phyloP scores from a whole-genome alignment of 2,113 vertebrate species.

The Nestor notabilis region DNA sequence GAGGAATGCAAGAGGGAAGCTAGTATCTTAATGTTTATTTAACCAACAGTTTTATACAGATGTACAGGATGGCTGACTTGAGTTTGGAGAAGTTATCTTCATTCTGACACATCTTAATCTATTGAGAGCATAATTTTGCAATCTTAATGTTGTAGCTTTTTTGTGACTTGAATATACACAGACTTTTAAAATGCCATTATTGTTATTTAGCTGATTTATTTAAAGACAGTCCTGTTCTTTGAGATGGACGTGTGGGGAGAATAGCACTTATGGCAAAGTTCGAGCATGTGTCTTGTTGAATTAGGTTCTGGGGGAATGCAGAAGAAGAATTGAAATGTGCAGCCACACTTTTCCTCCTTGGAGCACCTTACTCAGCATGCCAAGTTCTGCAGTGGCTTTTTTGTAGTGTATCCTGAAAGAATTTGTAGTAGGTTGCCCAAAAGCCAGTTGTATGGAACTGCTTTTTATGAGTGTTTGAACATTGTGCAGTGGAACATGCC shows the following conservation, averaged over 20 bases:
- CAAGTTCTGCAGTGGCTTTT: neutral
- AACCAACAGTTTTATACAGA: neutral
- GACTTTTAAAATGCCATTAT: neutral
- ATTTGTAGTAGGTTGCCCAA: neutral
- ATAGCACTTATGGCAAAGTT: neutral
- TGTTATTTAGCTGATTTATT: neutral
- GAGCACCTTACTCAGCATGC: rapidly evolving
- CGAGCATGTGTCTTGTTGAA: neutral
- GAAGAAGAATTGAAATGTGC: neutral
- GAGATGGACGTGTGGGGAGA: neutral
- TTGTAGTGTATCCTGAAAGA: neutral
- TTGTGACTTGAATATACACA: neutral
- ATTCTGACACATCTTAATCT: neutral
- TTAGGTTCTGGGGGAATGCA: neutral
- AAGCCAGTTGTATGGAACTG: neutral
- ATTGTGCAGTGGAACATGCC: neutral
- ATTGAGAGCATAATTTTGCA: neutral
- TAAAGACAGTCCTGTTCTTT: neutral
- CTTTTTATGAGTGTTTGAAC: neutral
- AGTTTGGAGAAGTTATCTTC: neutral
- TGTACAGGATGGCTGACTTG: neutral
- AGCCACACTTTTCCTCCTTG: neutral
- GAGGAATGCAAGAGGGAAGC: neutral
- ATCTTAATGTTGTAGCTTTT: neutral
- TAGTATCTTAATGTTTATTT: neutral